These are phyloP conservation scores for Ctenosaura bakeri DNA, from an alignment of 2,797 vertebrate species.

Conservation along the genomic window DNA sequence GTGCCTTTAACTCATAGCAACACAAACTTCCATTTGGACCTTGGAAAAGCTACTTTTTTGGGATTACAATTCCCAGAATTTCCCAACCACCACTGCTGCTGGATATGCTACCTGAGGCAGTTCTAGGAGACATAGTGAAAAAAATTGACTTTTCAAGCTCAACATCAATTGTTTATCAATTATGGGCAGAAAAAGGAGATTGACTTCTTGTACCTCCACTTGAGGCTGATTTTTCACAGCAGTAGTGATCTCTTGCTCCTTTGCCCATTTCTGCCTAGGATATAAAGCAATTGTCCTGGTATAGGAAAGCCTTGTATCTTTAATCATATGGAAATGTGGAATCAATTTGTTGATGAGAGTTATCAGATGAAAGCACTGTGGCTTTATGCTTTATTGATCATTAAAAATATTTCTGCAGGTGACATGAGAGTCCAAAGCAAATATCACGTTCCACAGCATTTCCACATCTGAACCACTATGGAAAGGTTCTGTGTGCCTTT, in stretches of 20 bases:
- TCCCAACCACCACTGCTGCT: too few species aligned
- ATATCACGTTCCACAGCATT: slow-evolving; percentile 57
- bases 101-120: too few species aligned
- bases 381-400: slow-evolving; percentile 67
- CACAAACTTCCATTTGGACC: background rate
- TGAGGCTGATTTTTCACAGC: slow-evolving; percentile 15
- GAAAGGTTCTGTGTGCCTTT: slow-evolving; percentile 33
- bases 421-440: slow-evolving; percentile 68
- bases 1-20: background rate
- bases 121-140: too few species aligned
- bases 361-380: slow-evolving; percentile 65
- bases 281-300: slow-evolving; percentile 52
- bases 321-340: slow-evolving; percentile 67
- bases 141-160: too few species aligned
- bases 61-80: too few species aligned
- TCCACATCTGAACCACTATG: slow-evolving; percentile 37
- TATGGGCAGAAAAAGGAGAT: slow-evolving; percentile 36
- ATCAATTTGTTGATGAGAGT: slow-evolving; percentile 69
- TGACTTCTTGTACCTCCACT: slow-evolving; percentile 22
- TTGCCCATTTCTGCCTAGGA: slow-evolving; percentile 40
- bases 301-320: slow-evolving; percentile 49
- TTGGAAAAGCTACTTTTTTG: too few species aligned
- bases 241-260: background rate
- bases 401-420: slow-evolving; percentile 70
- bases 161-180: background rate